Evolutionary conservation across 2,113 vertebrate species (phyloP).

Genomic region (Myotis lucifugus): DNA sequence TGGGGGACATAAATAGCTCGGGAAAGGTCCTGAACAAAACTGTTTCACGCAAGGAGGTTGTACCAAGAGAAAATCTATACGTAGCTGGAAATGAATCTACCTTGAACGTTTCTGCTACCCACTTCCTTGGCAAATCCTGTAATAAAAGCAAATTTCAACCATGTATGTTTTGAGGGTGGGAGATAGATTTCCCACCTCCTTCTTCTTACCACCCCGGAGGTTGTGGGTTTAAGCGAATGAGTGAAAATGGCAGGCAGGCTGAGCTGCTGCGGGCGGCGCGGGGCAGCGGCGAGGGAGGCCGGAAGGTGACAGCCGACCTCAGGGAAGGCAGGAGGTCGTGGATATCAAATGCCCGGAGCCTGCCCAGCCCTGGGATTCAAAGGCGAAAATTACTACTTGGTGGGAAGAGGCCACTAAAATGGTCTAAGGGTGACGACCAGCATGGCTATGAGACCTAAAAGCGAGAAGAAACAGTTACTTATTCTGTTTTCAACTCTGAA

Average conservation of each 20-base stretch:
- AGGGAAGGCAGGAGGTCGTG: slow-evolving; percentile 59
- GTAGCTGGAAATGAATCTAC: slow-evolving; percentile 82
- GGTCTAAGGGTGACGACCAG: slow-evolving; percentile 2
- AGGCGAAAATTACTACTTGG: background rate
- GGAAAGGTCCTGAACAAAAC: slow-evolving; percentile 84
- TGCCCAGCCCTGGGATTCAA: background rate
- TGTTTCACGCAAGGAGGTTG: slow-evolving; percentile 85
- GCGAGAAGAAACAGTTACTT: slow-evolving; percentile 45
- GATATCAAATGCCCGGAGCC: slow-evolving; percentile 43
- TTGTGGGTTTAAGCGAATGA: slow-evolving; percentile 45
- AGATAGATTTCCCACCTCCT: background rate
- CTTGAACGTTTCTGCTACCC: slow-evolving; percentile 77
- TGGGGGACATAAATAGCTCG: slow-evolving; percentile 86
- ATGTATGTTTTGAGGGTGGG: slow-evolving; percentile 49
- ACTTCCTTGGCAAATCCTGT: slow-evolving; percentile 78
- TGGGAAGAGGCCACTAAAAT: slow-evolving; percentile 54
- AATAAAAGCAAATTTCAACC: slow-evolving; percentile 81
- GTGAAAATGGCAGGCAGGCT: slow-evolving; percentile 73
- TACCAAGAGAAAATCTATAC: slow-evolving; percentile 82
- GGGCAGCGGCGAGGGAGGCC: slow-evolving; percentile 56
- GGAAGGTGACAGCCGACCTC: slow-evolving; percentile 66
- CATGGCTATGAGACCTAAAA: background rate
- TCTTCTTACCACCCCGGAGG: slow-evolving; percentile 49
- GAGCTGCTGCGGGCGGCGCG: slow-evolving; percentile 30
- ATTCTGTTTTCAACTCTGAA: background rate